Conservation (phyloP, 2,797 vertebrate genomes). For the Poecilia gillii region DNA sequence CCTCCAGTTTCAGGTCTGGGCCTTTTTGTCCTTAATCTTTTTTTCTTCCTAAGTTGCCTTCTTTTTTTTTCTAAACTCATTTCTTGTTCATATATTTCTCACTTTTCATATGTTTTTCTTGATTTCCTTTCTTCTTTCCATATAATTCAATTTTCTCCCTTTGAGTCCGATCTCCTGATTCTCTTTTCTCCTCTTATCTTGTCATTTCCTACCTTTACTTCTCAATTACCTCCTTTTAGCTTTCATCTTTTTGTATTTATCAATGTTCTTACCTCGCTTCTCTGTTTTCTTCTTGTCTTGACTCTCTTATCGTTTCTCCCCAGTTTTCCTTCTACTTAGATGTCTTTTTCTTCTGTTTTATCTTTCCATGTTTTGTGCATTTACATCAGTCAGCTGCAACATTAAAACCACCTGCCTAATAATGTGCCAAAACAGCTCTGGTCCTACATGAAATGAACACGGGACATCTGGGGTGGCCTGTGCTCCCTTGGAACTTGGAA, state of each 20-base stretch:
- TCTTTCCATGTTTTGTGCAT: slow-evolving; percentile 5
- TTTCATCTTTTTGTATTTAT: slow-evolving; percentile 24
- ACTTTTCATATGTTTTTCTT: neutral
- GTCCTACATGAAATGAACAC: neutral
- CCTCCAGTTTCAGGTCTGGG: neutral
- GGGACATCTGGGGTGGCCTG: slow-evolving; percentile 1
- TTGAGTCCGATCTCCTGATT: neutral
- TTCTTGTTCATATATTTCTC: neutral
- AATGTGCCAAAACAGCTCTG: slow-evolving; percentile 14
- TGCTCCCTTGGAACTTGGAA: neutral
- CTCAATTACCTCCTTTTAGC: slow-evolving; percentile 7
- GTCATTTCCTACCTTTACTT: slow-evolving; percentile 10
- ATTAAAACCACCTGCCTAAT: slow-evolving; percentile 5
- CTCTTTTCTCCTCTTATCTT: neutral
- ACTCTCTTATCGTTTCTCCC: neutral
- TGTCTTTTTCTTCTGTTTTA: slow-evolving; percentile 1
- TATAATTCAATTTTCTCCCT: slow-evolving; percentile 11
- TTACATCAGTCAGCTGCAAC: slow-evolving; percentile 8
- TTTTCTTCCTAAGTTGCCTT: neutral
- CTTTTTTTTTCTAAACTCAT: neutral
- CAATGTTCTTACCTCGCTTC: slow-evolving; percentile 8
- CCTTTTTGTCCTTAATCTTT: neutral
- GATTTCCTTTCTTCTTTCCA: slow-evolving; percentile 6
- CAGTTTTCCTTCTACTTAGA: neutral
- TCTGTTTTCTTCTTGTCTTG: neutral